These are phyloP conservation scores for Pogoniulus pusillus DNA, from an alignment of 2,797 vertebrate species.

Conservation along the genomic window DNA sequence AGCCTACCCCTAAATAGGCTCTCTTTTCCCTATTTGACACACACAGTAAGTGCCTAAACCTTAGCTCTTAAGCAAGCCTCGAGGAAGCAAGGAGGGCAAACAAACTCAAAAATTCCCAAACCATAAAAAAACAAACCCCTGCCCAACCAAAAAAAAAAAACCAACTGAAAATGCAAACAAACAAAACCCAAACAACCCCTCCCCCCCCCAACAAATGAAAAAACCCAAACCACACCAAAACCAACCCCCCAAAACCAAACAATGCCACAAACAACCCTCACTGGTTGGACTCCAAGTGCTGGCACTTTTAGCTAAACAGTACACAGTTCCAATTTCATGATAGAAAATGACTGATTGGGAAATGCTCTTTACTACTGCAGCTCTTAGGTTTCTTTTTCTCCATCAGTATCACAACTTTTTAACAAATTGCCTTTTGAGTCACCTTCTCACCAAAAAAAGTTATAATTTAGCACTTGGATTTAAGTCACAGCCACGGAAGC, in stretches of 20 bases:
- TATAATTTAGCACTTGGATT: not conserved
- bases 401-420: not conserved
- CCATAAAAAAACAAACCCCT: not conserved
- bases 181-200: no score
- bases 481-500: not conserved
- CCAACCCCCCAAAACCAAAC: no score
- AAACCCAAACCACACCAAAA: no score
- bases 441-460: accelerated
- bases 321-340: not conserved
- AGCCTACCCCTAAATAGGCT: not conserved
- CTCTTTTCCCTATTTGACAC: not conserved
- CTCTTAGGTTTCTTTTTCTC: not conserved
- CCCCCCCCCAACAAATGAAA: no score
- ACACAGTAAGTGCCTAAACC: not conserved
- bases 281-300: not conserved
- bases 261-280: accelerated
- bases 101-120: no score
- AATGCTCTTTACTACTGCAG: not conserved
- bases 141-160: no score
- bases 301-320: not conserved
- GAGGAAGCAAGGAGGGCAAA: not conserved
- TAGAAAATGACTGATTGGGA: not conserved
- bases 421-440: not conserved
- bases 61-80: not conserved
- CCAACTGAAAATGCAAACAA: no score